phyloP scores from a whole-genome alignment of 2,888 invertebrate species.

The Mimumesa dahlbomi region DNA sequence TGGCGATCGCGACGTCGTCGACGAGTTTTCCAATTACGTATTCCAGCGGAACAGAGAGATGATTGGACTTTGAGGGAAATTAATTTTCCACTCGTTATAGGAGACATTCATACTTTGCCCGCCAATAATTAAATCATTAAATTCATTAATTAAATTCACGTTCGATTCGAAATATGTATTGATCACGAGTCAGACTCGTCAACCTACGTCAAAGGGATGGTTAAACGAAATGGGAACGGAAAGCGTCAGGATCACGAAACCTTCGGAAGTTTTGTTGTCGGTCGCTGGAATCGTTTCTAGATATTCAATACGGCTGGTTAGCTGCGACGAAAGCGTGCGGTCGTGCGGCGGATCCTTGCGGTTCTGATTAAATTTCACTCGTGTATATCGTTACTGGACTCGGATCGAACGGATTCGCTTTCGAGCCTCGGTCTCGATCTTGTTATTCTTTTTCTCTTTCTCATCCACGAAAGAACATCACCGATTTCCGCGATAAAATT shows the following conservation, averaged over 20 bases:
- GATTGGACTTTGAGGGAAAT: no score
- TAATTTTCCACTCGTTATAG: no score
- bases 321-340: conserved; percentile 39
- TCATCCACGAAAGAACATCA: no score
- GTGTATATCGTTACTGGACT: neutral
- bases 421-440: conserved; percentile 15
- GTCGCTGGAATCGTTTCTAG: conserved; percentile 7
- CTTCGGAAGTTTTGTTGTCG: conserved; percentile 13
- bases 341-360: conserved; percentile 45
- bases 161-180: no score
- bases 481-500: no score
- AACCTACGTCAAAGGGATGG: neutral
- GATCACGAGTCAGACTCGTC: no score
- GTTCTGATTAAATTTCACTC: conserved; percentile 53
- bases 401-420: conserved; percentile 5
- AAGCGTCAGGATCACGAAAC: neutral
- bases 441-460: no score
- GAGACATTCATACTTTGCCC: no score
- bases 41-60: no score
- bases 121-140: no score
- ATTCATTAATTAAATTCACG: no score
- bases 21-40: no score
- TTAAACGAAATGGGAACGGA: neutral
- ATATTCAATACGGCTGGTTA: conserved; percentile 44
- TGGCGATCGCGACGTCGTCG: neutral